Evolutionary conservation across 2,888 invertebrate genomes (phyloP).

Genomic region (Zhengitettix transpicula): DNA sequence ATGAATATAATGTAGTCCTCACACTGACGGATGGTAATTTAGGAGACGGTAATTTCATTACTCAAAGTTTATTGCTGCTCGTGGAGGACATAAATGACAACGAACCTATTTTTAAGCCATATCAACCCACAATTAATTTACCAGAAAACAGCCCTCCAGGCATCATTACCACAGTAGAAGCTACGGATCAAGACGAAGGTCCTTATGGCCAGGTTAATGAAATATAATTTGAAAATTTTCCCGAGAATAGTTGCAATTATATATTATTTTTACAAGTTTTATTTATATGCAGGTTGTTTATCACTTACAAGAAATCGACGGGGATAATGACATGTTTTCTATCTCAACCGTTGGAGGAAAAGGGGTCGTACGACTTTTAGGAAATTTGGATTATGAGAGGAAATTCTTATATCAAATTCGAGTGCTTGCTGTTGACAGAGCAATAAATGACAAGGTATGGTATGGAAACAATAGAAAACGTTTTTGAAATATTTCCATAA

Average conservation of each 20-base stretch:
- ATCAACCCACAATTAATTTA: slow-evolving; percentile 64
- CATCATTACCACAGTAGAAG: slow-evolving; percentile 63
- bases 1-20: slow-evolving; percentile 76
- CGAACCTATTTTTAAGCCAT: slow-evolving; percentile 71
- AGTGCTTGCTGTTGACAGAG: slow-evolving; percentile 67
- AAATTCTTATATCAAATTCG: slow-evolving; percentile 75
- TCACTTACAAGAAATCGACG: slow-evolving; percentile 66
- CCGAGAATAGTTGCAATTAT: neutral
- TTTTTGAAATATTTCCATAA: too few relatives aligned
- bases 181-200: slow-evolving; percentile 78
- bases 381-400: slow-evolving; percentile 66
- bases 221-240: slow-evolving; percentile 11
- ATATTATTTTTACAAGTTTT: neutral
- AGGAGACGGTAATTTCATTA: slow-evolving; percentile 74
- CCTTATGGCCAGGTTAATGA: slow-evolving; percentile 64
- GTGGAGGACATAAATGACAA: slow-evolving; percentile 90
- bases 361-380: slow-evolving; percentile 61
- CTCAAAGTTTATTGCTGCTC: slow-evolving; percentile 71
- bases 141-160: slow-evolving; percentile 64
- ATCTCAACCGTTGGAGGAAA: slow-evolving; percentile 72
- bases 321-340: slow-evolving; percentile 57
- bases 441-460: slow-evolving; percentile 30
- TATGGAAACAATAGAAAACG: too few relatives aligned
- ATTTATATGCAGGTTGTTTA: slow-evolving; percentile 47
- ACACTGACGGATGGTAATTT: slow-evolving; percentile 77